Evolutionary conservation across 1,140 invertebrate species (phyloP).

Genomic region (Pygmarrhopalites habei): DNA sequence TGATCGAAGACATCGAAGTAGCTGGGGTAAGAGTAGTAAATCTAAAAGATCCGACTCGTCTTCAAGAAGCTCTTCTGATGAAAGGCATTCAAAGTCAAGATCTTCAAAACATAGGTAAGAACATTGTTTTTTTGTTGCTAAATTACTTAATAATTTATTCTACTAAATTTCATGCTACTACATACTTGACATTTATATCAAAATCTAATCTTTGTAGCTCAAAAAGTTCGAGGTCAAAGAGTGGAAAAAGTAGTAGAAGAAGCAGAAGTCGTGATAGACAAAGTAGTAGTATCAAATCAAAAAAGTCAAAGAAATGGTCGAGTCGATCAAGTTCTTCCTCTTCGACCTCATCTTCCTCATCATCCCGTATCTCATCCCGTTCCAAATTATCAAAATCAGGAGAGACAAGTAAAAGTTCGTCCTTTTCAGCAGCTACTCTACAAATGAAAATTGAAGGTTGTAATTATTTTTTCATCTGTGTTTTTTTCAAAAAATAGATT

Average conservation of each 20-base stretch:
- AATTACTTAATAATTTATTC: too few relatives aligned
- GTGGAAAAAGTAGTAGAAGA: background rate
- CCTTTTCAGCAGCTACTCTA: conserved; percentile 12
- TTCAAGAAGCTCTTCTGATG: background rate
- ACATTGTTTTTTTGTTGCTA: background rate
- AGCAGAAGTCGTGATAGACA: conserved; percentile 3
- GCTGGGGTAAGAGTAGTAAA: background rate
- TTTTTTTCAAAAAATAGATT: background rate
- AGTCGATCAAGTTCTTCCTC: conserved; percentile 16
- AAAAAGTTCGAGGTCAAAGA: background rate
- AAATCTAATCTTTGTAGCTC: too few relatives aligned
- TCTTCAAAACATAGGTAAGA: background rate
- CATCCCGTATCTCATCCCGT: background rate
- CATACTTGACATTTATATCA: too few relatives aligned
- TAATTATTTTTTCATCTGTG: background rate
- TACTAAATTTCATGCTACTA: too few relatives aligned
- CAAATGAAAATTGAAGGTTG: conserved; percentile 35
- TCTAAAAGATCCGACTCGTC: conserved; percentile 12
- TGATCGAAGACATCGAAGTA: background rate
- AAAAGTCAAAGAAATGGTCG: background rate
- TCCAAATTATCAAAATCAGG: background rate
- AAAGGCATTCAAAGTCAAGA: background rate
- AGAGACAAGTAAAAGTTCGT: background rate
- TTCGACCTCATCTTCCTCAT: conserved; percentile 7
- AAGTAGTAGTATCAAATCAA: background rate